Base-by-base conservation (phyloP, 2,888 invertebrate genomes). In the Odontomyia ornata region DNA sequence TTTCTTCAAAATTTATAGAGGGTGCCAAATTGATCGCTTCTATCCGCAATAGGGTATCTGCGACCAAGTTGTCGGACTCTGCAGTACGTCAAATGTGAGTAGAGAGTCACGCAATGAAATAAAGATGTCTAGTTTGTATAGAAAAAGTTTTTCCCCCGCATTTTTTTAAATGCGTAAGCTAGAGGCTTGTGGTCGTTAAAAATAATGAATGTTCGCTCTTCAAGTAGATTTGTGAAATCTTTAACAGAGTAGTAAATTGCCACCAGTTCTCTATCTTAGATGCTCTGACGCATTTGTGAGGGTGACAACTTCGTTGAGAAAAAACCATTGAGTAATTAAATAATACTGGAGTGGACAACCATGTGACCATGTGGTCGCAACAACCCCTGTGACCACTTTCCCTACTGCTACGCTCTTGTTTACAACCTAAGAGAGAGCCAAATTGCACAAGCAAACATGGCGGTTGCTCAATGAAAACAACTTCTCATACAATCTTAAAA, bases 111-210 rank as follows among this genome's bases (percentile, higher is more conserved):
- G 71, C 36, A 2, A 67, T 67, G 43, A 43, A 67, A 5, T 2
- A 3, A 18, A 67, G 71, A 2, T 71, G 25, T 27, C 71, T 71
- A 15, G 27, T 4, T 52, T 71, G 47, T 47, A 25, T 71, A 43
- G 21, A 11, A 13, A 27, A 23, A 9, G 47, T 11, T 71, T 52
- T 71, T n/a, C n/a, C 15, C n/a, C 27, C 1, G 47, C 1, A 43
- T 46, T 71, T 71, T 46, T 13, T 46, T 1, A 71, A 71, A 71
- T 1, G 47, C 47, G 7, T 25, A 15, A 5, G 15, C 43, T 2
- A 47, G 25, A 13, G 71, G 25, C 18, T 71, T 52, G 3, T 46
- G 67, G 9, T 11, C 67, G 4, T 43, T 47, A 5, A 5, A 21
- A 11, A 71, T 71, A 5, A 27, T 9, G 5, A 47, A 47, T 7